These are phyloP conservation scores for Cantharis rufa DNA, from an alignment of 2,888 invertebrate species.

Conservation along the genomic window DNA sequence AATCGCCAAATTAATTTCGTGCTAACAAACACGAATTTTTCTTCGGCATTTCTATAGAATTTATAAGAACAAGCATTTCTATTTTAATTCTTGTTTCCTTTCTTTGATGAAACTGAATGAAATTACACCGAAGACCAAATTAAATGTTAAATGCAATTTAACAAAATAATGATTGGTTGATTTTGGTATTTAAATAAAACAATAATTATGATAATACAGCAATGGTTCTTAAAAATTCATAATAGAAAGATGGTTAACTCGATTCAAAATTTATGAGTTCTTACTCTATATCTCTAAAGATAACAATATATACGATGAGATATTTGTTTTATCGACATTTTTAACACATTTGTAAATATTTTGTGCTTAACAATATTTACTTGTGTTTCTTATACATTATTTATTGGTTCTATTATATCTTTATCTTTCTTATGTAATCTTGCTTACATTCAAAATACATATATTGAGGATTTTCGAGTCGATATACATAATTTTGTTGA, in stretches of 20 bases:
- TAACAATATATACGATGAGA: background rate
- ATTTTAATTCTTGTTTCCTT: background rate
- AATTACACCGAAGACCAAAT: too few species aligned
- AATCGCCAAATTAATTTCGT: background rate
- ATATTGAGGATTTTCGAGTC: background rate
- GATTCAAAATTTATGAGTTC: background rate
- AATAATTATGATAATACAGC: background rate
- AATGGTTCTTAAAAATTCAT: background rate
- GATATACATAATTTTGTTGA: background rate
- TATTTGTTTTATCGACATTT: background rate
- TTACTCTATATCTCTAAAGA: background rate
- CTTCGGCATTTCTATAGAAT: background rate
- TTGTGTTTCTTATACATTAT: background rate
- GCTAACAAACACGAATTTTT: background rate
- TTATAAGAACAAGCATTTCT: background rate
- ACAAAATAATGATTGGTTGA: too few species aligned
- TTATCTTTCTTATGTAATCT: background rate
- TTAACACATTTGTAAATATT: background rate
- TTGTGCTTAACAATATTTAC: background rate
- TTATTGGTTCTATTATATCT: background rate
- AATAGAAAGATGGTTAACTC: background rate
- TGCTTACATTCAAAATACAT: background rate
- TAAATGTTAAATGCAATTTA: too few species aligned
- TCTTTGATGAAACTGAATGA: too few species aligned
- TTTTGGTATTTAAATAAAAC: background rate